phyloP scores from a whole-genome alignment of 2,888 invertebrate species.

The Cremastinae sp. region DNA sequence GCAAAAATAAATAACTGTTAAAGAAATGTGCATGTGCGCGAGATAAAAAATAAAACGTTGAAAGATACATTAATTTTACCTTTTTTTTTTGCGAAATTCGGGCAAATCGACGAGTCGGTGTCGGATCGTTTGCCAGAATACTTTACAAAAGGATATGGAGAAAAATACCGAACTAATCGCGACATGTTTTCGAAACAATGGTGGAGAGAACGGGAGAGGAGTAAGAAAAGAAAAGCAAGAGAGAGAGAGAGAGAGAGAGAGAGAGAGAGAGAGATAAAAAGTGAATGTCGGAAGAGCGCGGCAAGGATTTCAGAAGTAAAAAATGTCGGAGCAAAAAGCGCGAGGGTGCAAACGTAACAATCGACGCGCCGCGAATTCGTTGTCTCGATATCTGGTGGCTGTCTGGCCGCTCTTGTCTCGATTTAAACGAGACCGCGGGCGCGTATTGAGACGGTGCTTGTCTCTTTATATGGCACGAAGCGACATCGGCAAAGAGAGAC shows the following conservation, averaged over 20 bases:
- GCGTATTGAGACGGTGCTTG: constrained; percentile 17
- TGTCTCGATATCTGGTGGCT: constrained; percentile 45
- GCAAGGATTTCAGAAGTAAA: background rate
- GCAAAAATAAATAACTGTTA: too few relatives aligned
- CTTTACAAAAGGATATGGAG: constrained; percentile 28
- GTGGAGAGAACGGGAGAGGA: constrained; percentile 24
- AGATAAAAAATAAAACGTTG: too few relatives aligned
- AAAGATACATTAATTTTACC: background rate
- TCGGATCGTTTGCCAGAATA: constrained; percentile 33
- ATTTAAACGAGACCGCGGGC: constrained; percentile 18
- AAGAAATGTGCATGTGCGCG: constrained; percentile 3
- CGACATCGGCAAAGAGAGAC: constrained; percentile 62
- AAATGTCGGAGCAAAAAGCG: constrained; percentile 11
- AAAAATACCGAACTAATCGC: constrained; percentile 61
- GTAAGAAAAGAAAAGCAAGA: too few relatives aligned
- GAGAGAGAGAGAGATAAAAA: too few relatives aligned
- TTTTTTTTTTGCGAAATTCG: constrained; percentile 9
- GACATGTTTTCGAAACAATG: constrained; percentile 57
- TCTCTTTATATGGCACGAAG: constrained; percentile 62
- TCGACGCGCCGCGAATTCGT: constrained; percentile 60
- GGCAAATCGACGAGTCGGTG: constrained; percentile 17
- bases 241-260: constrained; percentile 19
- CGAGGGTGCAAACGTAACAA: constrained; percentile 61
- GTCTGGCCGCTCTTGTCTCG: constrained; percentile 21
- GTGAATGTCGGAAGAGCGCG: constrained; percentile 9